Evolutionary conservation across 1,140 invertebrate genomes (phyloP).

Genomic region (Medauroidea extradentata): DNA sequence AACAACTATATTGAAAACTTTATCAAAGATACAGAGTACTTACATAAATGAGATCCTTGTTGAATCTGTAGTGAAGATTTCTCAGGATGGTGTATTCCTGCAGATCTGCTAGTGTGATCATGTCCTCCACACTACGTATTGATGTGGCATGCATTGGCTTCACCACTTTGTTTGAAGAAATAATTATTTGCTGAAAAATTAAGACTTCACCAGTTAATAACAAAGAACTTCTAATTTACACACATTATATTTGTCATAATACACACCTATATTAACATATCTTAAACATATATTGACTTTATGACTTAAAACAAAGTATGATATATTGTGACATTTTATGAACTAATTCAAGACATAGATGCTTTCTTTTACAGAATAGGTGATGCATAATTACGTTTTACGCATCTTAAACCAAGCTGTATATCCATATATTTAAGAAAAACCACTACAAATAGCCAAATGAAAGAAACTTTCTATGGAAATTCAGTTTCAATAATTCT

Average conservation of each 20-base stretch:
- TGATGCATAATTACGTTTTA: too few relatives aligned
- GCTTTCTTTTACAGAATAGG: neutral
- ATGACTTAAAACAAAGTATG: neutral
- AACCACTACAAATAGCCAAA: neutral
- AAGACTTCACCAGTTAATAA: neutral
- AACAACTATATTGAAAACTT: neutral
- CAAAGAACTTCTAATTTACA: neutral
- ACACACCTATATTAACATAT: neutral
- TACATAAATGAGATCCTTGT: slow-evolving; percentile 86
- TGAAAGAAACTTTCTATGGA: neutral
- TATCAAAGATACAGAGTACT: slow-evolving; percentile 22
- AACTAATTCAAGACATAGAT: neutral
- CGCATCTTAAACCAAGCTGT: too few relatives aligned
- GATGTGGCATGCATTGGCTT: slow-evolving; percentile 85
- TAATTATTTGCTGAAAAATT: slow-evolving; percentile 4
- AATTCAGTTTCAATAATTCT: too few relatives aligned
- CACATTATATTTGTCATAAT: neutral
- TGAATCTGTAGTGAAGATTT: slow-evolving; percentile 88
- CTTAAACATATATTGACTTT: too few relatives aligned
- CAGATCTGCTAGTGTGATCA: slow-evolving; percentile 88
- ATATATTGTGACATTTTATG: neutral
- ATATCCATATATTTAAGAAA: neutral
- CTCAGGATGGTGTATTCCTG: slow-evolving; percentile 89
- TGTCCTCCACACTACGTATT: slow-evolving; percentile 83
- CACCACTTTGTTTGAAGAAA: slow-evolving; percentile 48